Conservation (phyloP, 1,140 invertebrate genomes). For the Lepidurus couesii region DNA sequence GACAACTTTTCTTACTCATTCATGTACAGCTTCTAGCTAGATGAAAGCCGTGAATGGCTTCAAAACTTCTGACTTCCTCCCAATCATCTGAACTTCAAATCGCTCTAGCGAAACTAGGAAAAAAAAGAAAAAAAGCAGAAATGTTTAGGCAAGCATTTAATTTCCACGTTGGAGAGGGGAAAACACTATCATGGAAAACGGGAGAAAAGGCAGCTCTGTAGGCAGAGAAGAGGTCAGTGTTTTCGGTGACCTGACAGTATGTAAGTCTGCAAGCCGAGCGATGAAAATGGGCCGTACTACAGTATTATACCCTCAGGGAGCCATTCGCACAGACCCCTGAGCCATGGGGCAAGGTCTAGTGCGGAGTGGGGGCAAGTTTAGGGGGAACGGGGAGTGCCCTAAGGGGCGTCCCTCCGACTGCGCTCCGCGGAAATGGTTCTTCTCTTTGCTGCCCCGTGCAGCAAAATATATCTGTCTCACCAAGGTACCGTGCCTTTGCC, state of each 20-base stretch:
- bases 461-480: neutral
- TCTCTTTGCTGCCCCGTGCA: neutral
- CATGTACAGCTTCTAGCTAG: neutral
- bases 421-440: constrained; percentile 10
- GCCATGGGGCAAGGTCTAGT: neutral
- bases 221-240: neutral
- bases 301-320: neutral
- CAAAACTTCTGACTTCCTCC: neutral
- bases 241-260: neutral
- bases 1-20: constrained; percentile 3
- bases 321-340: neutral
- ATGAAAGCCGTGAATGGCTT: neutral
- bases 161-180: neutral
- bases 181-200: too few relatives aligned
- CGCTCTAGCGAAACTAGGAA: neutral
- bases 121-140: neutral
- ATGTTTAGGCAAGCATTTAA: neutral
- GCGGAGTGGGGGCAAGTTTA: neutral
- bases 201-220: too few relatives aligned
- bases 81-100: neutral
- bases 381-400: neutral
- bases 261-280: neutral
- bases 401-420: neutral
- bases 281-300: neutral
- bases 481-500: neutral